Conservation (phyloP, 2,797 vertebrate species). For the Hybognathus amarus region DNA sequence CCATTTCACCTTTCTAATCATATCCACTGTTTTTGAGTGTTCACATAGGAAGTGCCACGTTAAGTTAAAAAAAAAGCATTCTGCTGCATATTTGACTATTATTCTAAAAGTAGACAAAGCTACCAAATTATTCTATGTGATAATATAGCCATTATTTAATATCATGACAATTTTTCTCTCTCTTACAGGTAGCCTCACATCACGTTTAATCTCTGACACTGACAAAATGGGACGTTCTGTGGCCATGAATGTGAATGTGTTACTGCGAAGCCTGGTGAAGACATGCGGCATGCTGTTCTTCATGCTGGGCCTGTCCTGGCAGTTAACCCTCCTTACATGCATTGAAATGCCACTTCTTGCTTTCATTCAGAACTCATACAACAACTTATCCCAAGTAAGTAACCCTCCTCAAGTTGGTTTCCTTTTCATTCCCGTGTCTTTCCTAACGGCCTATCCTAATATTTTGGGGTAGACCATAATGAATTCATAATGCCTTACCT, state of each 20-base stretch:
- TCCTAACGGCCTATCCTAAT: too few relatives aligned
- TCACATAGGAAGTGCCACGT: background rate
- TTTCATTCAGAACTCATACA: constrained; percentile 76
- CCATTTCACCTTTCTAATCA: background rate
- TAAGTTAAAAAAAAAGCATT: background rate
- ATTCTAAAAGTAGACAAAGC: background rate
- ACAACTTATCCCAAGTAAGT: constrained; percentile 70
- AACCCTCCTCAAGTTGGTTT: background rate
- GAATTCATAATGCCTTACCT: background rate
- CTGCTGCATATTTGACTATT: background rate
- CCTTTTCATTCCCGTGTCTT: background rate
- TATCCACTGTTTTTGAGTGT: background rate
- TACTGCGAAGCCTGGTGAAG: constrained; percentile 78
- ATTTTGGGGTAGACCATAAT: background rate
- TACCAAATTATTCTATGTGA: background rate
- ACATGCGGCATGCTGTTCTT: constrained; percentile 76
- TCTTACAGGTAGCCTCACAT: constrained; percentile 77
- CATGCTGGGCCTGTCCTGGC: constrained; percentile 85
- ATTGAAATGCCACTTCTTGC: constrained; percentile 78
- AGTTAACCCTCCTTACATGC: constrained; percentile 82
- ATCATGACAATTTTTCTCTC: background rate
- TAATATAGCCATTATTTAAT: background rate
- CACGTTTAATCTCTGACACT: constrained; percentile 84
- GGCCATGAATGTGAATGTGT: constrained; percentile 77
- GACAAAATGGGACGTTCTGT: constrained; percentile 82